Evolutionary conservation across 2,888 invertebrate genomes (phyloP), one percentile per base, ranked within the genome.

Genomic region (Tetragonula carbonaria): DNA sequence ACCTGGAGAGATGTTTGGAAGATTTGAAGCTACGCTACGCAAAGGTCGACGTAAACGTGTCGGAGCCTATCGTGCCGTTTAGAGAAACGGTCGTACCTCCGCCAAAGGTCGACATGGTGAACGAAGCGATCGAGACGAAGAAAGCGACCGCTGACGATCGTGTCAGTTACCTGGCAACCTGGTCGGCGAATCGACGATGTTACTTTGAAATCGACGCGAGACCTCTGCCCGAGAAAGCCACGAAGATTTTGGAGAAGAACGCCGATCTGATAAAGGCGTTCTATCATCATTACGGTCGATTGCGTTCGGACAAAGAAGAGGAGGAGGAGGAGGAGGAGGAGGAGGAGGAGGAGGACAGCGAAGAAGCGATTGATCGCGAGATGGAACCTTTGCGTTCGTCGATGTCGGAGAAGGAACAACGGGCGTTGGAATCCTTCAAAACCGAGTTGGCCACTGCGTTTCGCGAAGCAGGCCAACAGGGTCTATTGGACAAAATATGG

Each of bases 1-100:
- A 99, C 95, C 96, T 99, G 75, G 98, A 99, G 93, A 97, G 99
- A 92, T 99, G 99, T 95, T 95, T 99, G 8, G 98, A 98, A 93
- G 99, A 99, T 95, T 95, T 99, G 75, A 97, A 96, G 96, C 95
- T 95, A 81, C 96, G 96, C 87, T 99, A 98, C 95, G 98, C 98
- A 0, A 97, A 97, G 94, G 96, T 98, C 82, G 97, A 98, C 73
- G 95, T 99, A n/a, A 97, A 97, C 86, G 98, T 98, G 0, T 99
- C 99, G 0, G 97, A 97, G 92, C 99, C 99, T 0, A 99, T 99
- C 91, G 99, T 99, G 1, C 98, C 99, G 11, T 98, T 99, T 92
- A 96, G 98, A 88, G 99, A 99, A 95, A 99, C 99, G 0, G 96
- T 99, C 75, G 96, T 99, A 0, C 96, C 96, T 23, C 97, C 97